Percentiles rank a stretch among this genome's conserved stretches.
Evolutionary conservation across 2,888 invertebrate species (phyloP).

Genomic region (Philereme vetulata): DNA sequence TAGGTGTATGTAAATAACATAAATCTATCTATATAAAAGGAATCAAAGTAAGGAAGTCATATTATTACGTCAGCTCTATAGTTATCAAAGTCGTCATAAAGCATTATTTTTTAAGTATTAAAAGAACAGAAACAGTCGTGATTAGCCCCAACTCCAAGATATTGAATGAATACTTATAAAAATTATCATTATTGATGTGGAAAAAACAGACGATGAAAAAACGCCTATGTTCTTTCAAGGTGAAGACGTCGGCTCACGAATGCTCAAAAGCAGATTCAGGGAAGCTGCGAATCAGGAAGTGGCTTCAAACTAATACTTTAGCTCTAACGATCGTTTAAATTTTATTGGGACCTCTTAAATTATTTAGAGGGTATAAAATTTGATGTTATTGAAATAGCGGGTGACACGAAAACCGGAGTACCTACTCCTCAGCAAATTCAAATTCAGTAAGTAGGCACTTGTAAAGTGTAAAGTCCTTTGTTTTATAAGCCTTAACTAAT

Average conservation of each 20-base stretch:
- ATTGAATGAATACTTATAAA: constrained; percentile 75
- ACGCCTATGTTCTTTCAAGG: constrained; percentile 73
- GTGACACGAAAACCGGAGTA: constrained; percentile 25
- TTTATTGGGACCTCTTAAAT: constrained; percentile 27
- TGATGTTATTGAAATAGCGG: constrained; percentile 22
- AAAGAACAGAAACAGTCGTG: constrained; percentile 69
- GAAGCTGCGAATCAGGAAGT: constrained; percentile 75
- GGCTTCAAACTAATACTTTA: constrained; percentile 53
- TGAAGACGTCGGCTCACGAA: constrained; percentile 74
- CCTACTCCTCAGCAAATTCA: constrained; percentile 26
- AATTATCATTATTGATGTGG: constrained; percentile 70
- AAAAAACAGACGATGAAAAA: constrained; percentile 73
- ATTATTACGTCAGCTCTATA: constrained; percentile 62
- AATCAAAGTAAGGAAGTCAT: constrained; percentile 60
- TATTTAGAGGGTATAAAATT: constrained; percentile 12
- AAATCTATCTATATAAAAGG: constrained; percentile 41
- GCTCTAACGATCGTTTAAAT: constrained; percentile 54
- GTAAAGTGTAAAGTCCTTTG: constrained; percentile 16
- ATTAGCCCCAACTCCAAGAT: constrained; percentile 69
- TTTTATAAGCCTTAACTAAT: constrained; percentile 25
- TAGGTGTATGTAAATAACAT: constrained; percentile 14
- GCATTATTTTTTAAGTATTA: constrained; percentile 54
- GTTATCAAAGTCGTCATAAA: constrained; percentile 59
- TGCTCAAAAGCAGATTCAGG: constrained; percentile 69
- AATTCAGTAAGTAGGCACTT: constrained; percentile 22